A percentile compares a stretch with the other conserved stretches of the same genome.
Conservation (phyloP, 2,113 vertebrate species). For the Nematolebias whitei region DNA sequence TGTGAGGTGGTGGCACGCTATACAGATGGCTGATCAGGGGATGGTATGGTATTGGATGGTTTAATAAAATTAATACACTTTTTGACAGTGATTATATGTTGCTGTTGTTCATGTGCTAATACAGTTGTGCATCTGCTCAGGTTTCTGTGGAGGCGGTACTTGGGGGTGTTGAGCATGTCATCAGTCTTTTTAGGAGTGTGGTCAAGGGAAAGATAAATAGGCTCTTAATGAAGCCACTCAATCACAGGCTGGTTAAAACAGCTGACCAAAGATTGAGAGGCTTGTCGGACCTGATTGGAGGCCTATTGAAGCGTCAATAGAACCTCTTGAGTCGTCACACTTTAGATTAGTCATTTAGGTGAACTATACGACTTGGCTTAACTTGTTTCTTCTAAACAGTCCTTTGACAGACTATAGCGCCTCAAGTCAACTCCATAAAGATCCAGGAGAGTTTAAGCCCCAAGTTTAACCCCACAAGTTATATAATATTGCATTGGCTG, state of each 20-base stretch:
- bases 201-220: constrained; percentile 74
- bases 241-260: constrained; percentile 76
- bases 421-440: constrained; percentile 59
- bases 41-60: background rate
- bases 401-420: constrained; percentile 56
- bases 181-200: constrained; percentile 51
- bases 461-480: constrained; percentile 71
- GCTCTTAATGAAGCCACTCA: constrained; percentile 74
- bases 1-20: background rate
- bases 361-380: constrained; percentile 50
- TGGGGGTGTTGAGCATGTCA: constrained; percentile 62
- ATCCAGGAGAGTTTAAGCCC: constrained; percentile 58
- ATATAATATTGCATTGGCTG: constrained; percentile 47
- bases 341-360: constrained; percentile 67
- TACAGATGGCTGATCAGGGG: constrained; percentile 2
- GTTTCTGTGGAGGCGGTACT: constrained; percentile 31
- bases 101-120: constrained; percentile 31
- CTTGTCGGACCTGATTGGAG: constrained; percentile 64
- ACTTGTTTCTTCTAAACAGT: constrained; percentile 59
- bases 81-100: background rate
- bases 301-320: constrained; percentile 57
- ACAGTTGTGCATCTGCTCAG: constrained; percentile 49
- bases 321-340: constrained; percentile 62
- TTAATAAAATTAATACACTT: constrained; percentile 10
- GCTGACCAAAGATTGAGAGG: constrained; percentile 64